Conservation (phyloP, 2,113 vertebrate species). For the Aegotheles bennettii region DNA sequence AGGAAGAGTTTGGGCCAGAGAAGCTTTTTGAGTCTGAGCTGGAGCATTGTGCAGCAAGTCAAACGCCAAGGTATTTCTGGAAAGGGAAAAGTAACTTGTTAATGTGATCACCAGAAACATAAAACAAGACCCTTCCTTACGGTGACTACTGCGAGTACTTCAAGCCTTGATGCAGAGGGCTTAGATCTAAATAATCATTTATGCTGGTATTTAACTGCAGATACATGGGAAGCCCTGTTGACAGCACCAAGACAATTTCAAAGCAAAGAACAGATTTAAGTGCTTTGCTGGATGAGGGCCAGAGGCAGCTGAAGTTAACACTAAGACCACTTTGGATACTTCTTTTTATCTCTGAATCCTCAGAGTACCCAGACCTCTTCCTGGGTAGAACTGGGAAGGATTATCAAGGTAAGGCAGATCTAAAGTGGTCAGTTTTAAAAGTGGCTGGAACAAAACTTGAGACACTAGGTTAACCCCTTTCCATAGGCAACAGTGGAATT, state of each 20-base stretch:
- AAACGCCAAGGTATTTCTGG: neutral
- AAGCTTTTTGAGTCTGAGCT: neutral
- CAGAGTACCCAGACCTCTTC: neutral
- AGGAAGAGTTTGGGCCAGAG: neutral
- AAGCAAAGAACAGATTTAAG: constrained; percentile 18
- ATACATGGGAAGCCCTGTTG: neutral
- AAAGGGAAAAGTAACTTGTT: neutral
- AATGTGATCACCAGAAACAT: neutral
- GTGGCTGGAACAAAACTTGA: neutral
- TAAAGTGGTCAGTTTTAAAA: neutral
- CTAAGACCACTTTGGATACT: neutral
- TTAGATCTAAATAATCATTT: constrained; percentile 8
- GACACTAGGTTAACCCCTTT: neutral
- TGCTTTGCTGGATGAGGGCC: constrained; percentile 24
- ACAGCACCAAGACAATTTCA: neutral
- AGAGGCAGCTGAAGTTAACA: neutral
- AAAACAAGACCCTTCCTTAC: neutral
- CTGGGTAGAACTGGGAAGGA: neutral
- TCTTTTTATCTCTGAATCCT: constrained; percentile 1
- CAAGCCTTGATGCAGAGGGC: neutral
- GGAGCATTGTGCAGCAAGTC: neutral
- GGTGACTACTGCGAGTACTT: neutral
- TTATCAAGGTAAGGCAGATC: neutral
- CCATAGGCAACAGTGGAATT: neutral
- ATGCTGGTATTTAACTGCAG: neutral